Evolutionary conservation across 2,888 invertebrate genomes (phyloP), one percentile per base, ranked within the genome.

Genomic region (Zaprionus bogoriensis): DNA sequence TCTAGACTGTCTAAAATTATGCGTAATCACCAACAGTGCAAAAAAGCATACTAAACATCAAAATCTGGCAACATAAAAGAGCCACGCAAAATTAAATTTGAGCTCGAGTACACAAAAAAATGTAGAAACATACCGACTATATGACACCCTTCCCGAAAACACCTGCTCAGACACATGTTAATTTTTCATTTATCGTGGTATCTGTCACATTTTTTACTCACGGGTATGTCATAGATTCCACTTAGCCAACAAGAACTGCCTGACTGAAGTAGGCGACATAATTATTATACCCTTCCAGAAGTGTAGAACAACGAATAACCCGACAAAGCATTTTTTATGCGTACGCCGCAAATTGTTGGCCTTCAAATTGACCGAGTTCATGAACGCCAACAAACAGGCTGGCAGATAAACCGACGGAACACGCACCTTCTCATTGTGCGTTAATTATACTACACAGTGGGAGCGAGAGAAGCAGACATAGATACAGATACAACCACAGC

Each of bases 361-460:
- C 87, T 87, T 87, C 88, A 82, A 74, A 68, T 77, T 87, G 88
- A 88, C 85, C 87, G 87, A 87, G 87, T 87, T 88, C 88, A 87
- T 81, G 88, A 88, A 80, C 84, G 70, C 67, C 57, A 63, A 54
- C 54, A 65, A 69, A 61, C 69, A 42, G 69, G 39, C 69, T 6
- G 54, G 55, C 54, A 1, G 36, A 41, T 27, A 0, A 22, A 57
- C 22, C 6, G 57, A 62, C 55, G 61, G 36, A 48, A 44, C 59
- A 81, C 77, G 86, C 86, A 81, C 80, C 80, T 80, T 70, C 82
- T 71, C 82, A 80, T 80, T 86, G 80, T 83, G 72, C 74, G 77
- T 86, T 86, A 86, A 75, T 86, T 74, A 74, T 78, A 76, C 53
- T 14, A 36, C 25, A 22, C 30, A 12, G 17, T 39, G 47, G 59